Base-by-base conservation (phyloP, 2,113 vertebrate species). In the Ceyx cyanopectus region DNA sequence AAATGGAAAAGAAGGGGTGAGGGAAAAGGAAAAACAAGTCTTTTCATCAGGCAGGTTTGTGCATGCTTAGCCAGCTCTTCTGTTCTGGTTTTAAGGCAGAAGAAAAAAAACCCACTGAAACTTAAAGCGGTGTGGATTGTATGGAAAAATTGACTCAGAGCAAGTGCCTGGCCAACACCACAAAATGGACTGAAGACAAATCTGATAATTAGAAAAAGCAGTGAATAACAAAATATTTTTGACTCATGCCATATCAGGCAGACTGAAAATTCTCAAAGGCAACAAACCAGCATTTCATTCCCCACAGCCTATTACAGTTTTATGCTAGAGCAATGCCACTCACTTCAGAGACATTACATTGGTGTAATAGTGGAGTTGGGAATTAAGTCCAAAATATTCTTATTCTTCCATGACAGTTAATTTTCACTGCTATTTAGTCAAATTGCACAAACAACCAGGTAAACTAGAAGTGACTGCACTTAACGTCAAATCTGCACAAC, bases 171-270 rank as follows among this genome's bases (percentile, higher is more conserved):
- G 97, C 97, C 97, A 97, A 97, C 92, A 97, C 97, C 97, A 96
- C 97, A 97, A 97, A 97, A 96, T 97, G 97, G 96, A 97, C 69
- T 82, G 83, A 93, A 97, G 94, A 97, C 97, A 97, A 96, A 97
- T 98, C 97, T 97, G 97, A 98, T 98, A 97, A 97, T 97, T 96
- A 95, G 95, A 94, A 97, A 98, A 97, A 96, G 97, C 93, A 97
- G 97, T 92, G 96, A 97, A 97, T 96, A 96, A 97, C 94, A 97
- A 98, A 97, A 96, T 97, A 95, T 95, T 95, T 97, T 97, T 97
- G 95, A 97, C 92, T 97, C 96, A 97, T 96, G 90, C 92, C 96
- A n/a, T 97, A 97, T 97, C 97, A 97, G 65, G 95, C 96, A 97
- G 90, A 68, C 96, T 1, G 93, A 95, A 91, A 84, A 91, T 91